Conservation (phyloP, 2,797 vertebrate genomes). For the Gymnocypris eckloni region DNA sequence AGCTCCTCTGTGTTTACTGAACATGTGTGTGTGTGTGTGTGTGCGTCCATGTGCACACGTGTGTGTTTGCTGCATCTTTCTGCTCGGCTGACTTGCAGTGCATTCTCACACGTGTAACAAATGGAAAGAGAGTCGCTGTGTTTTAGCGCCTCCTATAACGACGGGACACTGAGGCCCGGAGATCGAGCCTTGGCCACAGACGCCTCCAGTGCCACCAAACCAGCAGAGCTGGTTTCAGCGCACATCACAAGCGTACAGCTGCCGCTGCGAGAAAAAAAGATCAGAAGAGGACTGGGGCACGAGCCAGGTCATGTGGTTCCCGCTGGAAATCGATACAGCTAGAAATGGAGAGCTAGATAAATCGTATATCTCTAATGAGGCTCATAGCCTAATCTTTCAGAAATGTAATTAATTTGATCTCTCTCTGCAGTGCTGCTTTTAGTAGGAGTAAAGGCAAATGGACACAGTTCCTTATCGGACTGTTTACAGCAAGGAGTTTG, state of each 20-base stretch:
- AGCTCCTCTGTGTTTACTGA: slow-evolving; percentile 61
- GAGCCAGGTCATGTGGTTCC: slow-evolving; percentile 26
- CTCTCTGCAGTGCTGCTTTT: slow-evolving; percentile 6
- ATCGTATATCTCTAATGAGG: slow-evolving; percentile 9
- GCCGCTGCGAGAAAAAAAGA: too few relatives aligned
- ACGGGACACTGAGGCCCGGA: slow-evolving; percentile 9
- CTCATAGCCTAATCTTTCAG: slow-evolving; percentile 13
- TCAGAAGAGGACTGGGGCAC: slow-evolving; percentile 8
- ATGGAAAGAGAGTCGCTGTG: slow-evolving; percentile 16
- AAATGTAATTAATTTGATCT: slow-evolving; percentile 44
- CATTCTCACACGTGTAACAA: slow-evolving; percentile 36
- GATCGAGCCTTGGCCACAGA: slow-evolving; percentile 34
- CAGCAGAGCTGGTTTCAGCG: too few relatives aligned
- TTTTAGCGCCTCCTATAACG: slow-evolving; percentile 35
- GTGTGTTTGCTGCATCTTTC: slow-evolving; percentile 41
- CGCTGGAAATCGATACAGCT: neutral
- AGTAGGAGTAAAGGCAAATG: slow-evolving; percentile 66
- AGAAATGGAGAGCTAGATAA: slow-evolving; percentile 19
- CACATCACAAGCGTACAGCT: too few relatives aligned
- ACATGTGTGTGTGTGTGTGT: slow-evolving; percentile 55
- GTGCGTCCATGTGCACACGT: slow-evolving; percentile 44
- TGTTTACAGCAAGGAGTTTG: slow-evolving; percentile 74
- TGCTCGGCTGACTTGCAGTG: slow-evolving; percentile 39
- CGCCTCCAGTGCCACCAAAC: slow-evolving; percentile 28
- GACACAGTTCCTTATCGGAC: slow-evolving; percentile 73